Evolutionary conservation across 2,888 invertebrate genomes (phyloP), one percentile per base, ranked within the genome.

Genomic region (Polia nebulosa): DNA sequence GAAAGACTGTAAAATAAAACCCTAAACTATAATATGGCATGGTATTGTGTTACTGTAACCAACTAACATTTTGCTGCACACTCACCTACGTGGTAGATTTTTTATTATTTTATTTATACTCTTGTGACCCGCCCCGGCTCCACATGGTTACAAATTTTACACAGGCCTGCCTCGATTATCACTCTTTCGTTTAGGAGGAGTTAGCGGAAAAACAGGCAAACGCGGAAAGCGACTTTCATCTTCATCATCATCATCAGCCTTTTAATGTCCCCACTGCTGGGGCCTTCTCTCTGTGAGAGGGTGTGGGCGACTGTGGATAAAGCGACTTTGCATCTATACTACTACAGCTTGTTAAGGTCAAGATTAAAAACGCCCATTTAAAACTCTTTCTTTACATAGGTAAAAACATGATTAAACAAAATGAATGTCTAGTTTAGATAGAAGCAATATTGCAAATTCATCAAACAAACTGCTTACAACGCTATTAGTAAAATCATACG

Each of bases 31-130:
- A 80, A 72, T 81, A 86, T 83, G 82, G 81, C 77, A 53, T 59
- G 60, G 82, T 84, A 69, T 88, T 81, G 67, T 76, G 79, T 88
- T 87, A 84, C 87, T 76, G 68, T 72, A 63, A 61, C 63, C 25
- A 72, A 78, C 71, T 63, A 67, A 73, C 74, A 60, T 65, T 59
- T 75, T 76, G 47, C 34, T 60, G 58, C 61, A 63, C 61, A 65
- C 34, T 59, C 55, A 44, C 47, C 49, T 56, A 55, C 60, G 36
- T 32, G 45, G 45, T 56, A 49, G 25, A 53, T 39, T 41, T 44
- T 57, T 74, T 51, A n/a, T n/a, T n/a, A n/a, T n/a, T n/a, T n/a
- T n/a, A n/a, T n/a, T n/a, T n/a, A n/a, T n/a, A n/a, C n/a, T n/a
- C n/a, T n/a, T n/a, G n/a, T n/a, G n/a, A n/a, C n/a, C n/a, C n/a